A percentile compares a stretch with the other conserved stretches of the same genome.
phyloP scores from a whole-genome alignment of 2,113 vertebrate genomes.

The Arothron firmamentum region DNA sequence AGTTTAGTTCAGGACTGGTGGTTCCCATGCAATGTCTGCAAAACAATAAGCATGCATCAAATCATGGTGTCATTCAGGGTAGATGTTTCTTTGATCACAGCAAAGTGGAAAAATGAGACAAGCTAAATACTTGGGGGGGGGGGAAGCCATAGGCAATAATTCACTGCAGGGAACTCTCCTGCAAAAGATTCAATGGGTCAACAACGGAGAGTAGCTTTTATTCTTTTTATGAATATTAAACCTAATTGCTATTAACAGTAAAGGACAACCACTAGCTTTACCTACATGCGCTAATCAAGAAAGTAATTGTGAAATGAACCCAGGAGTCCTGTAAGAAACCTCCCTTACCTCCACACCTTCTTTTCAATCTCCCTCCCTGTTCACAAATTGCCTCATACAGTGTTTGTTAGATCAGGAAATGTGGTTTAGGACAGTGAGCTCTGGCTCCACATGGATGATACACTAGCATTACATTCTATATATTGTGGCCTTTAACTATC shows the following conservation, averaged over 20 bases:
- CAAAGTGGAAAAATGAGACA: constrained; percentile 5
- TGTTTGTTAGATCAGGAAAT: neutral
- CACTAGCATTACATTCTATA: constrained; percentile 38
- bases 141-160: constrained; percentile 3
- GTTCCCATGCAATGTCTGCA: constrained; percentile 5
- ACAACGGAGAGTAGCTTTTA: neutral
- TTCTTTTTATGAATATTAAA: constrained; percentile 5
- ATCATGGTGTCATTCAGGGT: constrained; percentile 36
- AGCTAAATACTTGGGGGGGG: neutral
- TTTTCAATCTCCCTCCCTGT: neutral
- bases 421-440: constrained; percentile 1
- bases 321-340: neutral
- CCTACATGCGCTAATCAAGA: constrained; percentile 14
- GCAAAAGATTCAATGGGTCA: neutral
- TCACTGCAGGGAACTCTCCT: neutral
- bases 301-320: neutral
- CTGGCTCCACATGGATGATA: constrained; percentile 6
- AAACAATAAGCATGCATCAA: constrained; percentile 1
- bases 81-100: constrained; percentile 14
- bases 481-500: constrained; percentile 38
- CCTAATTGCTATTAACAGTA: neutral
- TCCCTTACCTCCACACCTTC: neutral
- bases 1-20: constrained; percentile 9
- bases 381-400: constrained; percentile 8
- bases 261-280: constrained; percentile 47